Percentiles rank a stretch among this genome's conserved stretches.
Conservation (phyloP, 2,797 vertebrate species). For the Myiothlypis coronata region DNA sequence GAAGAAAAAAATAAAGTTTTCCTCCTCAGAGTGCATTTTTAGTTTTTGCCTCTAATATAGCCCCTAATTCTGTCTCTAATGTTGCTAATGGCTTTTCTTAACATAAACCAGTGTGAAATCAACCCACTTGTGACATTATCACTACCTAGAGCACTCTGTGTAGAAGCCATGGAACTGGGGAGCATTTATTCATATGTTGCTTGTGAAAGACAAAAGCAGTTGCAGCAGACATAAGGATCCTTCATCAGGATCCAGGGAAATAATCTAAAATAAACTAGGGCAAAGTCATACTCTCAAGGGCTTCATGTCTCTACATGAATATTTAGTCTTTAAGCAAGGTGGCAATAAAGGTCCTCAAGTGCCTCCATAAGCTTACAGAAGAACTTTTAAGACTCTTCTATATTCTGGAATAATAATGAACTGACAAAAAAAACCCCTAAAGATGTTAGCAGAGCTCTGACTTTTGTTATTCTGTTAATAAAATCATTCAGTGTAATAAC, state of each 20-base stretch:
- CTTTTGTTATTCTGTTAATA: constrained; percentile 41
- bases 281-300: not conserved
- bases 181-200: not conserved
- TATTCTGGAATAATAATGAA: not conserved
- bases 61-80: not conserved
- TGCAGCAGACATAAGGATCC: not conserved
- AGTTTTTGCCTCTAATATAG: not conserved
- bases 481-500: constrained; percentile 27
- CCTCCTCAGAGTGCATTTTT: not conserved
- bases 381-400: not conserved
- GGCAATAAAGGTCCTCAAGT: not conserved
- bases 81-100: not conserved
- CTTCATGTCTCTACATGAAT: not conserved
- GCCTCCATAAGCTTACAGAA: not conserved
- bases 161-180: not conserved
- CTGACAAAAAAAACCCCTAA: not conserved
- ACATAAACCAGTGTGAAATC: not conserved
- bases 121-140: not conserved
- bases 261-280: not conserved
- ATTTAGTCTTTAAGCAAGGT: not conserved
- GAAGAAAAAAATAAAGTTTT: not conserved
- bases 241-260: not conserved
- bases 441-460: constrained; percentile 1
- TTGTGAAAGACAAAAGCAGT: not conserved
- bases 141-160: not conserved